phyloP scores from a whole-genome alignment of 2,113 vertebrate genomes.

The Bubo scandiacus region DNA sequence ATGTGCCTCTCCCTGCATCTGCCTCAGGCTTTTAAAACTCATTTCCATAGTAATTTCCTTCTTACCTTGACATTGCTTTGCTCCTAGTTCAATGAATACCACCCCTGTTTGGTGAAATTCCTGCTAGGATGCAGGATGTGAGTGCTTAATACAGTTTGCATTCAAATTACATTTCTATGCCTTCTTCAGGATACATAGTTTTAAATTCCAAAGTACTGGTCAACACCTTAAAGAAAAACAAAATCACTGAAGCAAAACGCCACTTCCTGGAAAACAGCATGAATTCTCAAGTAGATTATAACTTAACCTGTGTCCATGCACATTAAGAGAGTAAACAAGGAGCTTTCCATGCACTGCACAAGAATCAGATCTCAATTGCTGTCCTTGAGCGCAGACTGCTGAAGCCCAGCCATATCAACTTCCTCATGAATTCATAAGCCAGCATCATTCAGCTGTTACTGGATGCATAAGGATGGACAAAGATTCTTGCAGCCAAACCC shows the following conservation, averaged over 20 bases:
- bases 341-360: background rate
- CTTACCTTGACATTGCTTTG: constrained; percentile 56
- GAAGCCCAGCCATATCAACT: background rate
- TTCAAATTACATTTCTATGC: constrained; percentile 34
- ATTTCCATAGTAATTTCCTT: constrained; percentile 70
- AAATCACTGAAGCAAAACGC: background rate
- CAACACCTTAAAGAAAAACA: constrained; percentile 46
- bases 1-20: constrained; percentile 33
- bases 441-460: background rate
- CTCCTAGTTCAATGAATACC: constrained; percentile 61
- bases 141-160: constrained; percentile 37
- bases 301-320: background rate
- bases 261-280: constrained; percentile 8
- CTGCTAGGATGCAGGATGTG: constrained; percentile 58
- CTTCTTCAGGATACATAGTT: constrained; percentile 24
- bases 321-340: background rate
- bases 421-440: background rate
- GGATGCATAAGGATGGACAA: background rate
- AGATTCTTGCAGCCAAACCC: background rate
- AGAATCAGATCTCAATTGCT: background rate
- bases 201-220: constrained; percentile 41
- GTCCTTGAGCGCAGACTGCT: background rate
- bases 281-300: constrained; percentile 18
- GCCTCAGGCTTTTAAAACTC: constrained; percentile 59
- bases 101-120: constrained; percentile 54